Conservation (phyloP, 2,888 invertebrate species). For the Trissolcus brochymenae region DNA sequence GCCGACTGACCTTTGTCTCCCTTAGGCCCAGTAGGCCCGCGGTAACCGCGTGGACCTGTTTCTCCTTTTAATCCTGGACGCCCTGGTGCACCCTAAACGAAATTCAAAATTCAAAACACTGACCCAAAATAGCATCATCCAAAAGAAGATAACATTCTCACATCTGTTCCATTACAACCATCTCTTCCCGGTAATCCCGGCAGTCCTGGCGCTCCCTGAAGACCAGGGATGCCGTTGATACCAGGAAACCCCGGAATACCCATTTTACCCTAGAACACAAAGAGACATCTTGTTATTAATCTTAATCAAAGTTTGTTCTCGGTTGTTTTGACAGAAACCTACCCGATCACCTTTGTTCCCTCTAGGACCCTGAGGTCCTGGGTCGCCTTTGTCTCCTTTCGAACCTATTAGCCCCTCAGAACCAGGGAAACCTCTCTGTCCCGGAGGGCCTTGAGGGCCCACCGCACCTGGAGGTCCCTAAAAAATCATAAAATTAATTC, state of each 20-base stretch:
- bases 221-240: slow-evolving; percentile 84
- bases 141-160: slow-evolving; percentile 76
- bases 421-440: slow-evolving; percentile 88
- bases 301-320: not conserved
- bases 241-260: slow-evolving; percentile 93
- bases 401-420: slow-evolving; percentile 90
- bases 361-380: slow-evolving; percentile 87
- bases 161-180: slow-evolving; percentile 97
- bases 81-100: slow-evolving; percentile 84
- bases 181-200: slow-evolving; percentile 92
- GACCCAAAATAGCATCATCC: not conserved
- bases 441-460: slow-evolving; percentile 85
- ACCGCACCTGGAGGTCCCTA: slow-evolving; percentile 86
- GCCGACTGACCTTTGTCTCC: slow-evolving; percentile 91
- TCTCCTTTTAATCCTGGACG: slow-evolving; percentile 82
- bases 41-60: slow-evolving; percentile 42
- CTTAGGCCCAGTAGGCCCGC: slow-evolving; percentile 85
- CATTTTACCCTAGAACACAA: slow-evolving; percentile 81
- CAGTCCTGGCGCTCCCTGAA: slow-evolving; percentile 82
- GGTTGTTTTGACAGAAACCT: slow-evolving; percentile 55
- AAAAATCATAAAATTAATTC: not conserved
- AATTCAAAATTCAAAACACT: slow-evolving; percentile 6
- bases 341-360: slow-evolving; percentile 89
- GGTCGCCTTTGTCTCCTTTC: slow-evolving; percentile 92
- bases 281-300: not conserved